phyloP scores from a whole-genome alignment of 2,797 vertebrate species.

The Geotrypetes seraphini region DNA sequence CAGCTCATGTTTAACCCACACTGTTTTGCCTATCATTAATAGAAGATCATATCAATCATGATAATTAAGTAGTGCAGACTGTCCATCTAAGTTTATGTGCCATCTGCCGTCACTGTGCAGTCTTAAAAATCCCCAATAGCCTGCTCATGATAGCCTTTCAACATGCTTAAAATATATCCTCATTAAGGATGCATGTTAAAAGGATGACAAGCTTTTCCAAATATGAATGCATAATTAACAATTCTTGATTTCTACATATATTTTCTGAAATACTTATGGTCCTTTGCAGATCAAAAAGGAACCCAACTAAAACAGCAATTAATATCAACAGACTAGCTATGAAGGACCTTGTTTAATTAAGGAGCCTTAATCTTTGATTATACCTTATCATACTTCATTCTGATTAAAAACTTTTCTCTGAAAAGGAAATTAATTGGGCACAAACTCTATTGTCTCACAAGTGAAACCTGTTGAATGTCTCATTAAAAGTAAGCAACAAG shows the following conservation, averaged over 20 bases:
- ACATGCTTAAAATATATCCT: constrained; percentile 34
- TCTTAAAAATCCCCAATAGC: constrained; percentile 29
- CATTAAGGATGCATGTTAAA: constrained; percentile 29
- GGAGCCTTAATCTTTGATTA: constrained; percentile 64
- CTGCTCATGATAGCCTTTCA: constrained; percentile 25
- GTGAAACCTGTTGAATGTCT: constrained; percentile 47
- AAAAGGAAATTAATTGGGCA: constrained; percentile 43
- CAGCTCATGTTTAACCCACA: constrained; percentile 34
- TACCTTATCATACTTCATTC: constrained; percentile 38
- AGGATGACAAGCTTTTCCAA: constrained; percentile 36
- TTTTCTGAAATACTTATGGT: constrained; percentile 41
- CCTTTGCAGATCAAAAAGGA: constrained; percentile 56
- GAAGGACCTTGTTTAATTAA: constrained; percentile 57
- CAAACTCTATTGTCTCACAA: constrained; percentile 43
- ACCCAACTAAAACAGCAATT: constrained; percentile 59
- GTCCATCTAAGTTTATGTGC: constrained; percentile 37
- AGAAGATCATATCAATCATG: constrained; percentile 46
- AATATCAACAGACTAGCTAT: constrained; percentile 58
- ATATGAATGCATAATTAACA: constrained; percentile 50
- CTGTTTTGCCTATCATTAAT: constrained; percentile 33
- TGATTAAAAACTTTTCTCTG: constrained; percentile 51
- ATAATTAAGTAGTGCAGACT: constrained; percentile 41
- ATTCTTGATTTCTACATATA: constrained; percentile 39
- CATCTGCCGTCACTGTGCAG: constrained; percentile 46
- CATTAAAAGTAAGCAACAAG: constrained; percentile 25